A percentile compares a stretch with the other conserved stretches of the same genome.
These are phyloP conservation scores for Proterorhinus semilunaris DNA, from an alignment of 2,113 vertebrate species.

Conservation along the genomic window DNA sequence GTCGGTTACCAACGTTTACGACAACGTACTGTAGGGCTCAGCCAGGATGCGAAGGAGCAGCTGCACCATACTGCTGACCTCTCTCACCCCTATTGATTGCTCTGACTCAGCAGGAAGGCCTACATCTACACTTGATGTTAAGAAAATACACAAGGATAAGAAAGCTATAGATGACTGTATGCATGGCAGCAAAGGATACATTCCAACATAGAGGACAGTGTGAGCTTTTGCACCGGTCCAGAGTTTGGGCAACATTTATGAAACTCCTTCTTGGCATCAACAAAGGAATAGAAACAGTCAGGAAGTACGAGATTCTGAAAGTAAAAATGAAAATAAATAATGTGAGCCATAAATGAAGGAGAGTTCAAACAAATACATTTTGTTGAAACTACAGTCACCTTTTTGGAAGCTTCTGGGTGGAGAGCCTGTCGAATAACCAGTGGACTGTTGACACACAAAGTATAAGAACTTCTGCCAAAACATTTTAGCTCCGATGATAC, in stretches of 20 bases:
- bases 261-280: slow-evolving; percentile 90
- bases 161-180: background rate
- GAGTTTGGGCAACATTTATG: slow-evolving; percentile 82
- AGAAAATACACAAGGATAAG: slow-evolving; percentile 9
- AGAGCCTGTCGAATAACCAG: slow-evolving; percentile 89
- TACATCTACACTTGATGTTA: slow-evolving; percentile 75
- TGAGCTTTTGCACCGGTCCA: slow-evolving; percentile 79
- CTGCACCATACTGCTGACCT: slow-evolving; percentile 89
- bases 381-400: slow-evolving; percentile 73
- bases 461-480: slow-evolving; percentile 85
- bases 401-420: slow-evolving; percentile 93
- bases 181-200: slow-evolving; percentile 79
- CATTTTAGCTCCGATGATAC: slow-evolving; percentile 87
- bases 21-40: slow-evolving; percentile 84
- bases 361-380: background rate
- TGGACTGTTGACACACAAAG: slow-evolving; percentile 89
- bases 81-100: slow-evolving; percentile 82
- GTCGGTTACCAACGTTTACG: background rate
- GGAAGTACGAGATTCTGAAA: slow-evolving; percentile 87
- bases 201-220: slow-evolving; percentile 87
- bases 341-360: background rate
- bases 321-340: slow-evolving; percentile 7
- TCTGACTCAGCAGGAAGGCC: slow-evolving; percentile 83
- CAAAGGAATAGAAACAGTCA: slow-evolving; percentile 93
- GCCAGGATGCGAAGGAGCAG: slow-evolving; percentile 83